Base-by-base conservation (phyloP, 2,888 invertebrate genomes). In the Xanthia icteritia region DNA sequence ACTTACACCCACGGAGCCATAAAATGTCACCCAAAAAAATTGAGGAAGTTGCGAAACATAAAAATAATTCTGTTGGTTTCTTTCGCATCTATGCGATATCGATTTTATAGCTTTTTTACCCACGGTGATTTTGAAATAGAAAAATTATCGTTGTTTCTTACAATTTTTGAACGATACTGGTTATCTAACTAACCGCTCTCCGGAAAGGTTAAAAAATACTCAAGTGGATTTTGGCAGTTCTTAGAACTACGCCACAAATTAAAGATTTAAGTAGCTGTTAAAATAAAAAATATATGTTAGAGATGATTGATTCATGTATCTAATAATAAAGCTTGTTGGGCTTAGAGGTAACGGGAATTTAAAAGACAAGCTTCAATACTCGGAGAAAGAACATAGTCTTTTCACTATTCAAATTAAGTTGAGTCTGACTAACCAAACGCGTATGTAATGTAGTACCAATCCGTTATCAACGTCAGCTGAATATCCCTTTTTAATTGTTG, bases 21-120 rank as follows among this genome's bases (percentile, higher is more conserved):
- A 89, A 86, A 89, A 86, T 78, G 86, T 76, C 81, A 76, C 72
- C 63, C 58, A 76, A 82, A 81, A 75, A 76, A 39, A 31, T 78
- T 36, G 68, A 82, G 81, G 75, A 86, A 83, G 73, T 86, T 83
- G 86, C 89, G 58, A 82, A 87, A 79, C 73, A 74, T 88, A 77
- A 70, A 79, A 68, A 73, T 77, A 82, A 70, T 80, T 80, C 86
- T 73, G 36, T 75, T 74, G 72, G 79, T 81, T 76, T 70, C 73
- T 74, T 82, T 84, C 72, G 73, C 75, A 65, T 82, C 77, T 78
- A 81, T 61, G 68, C 42, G 61, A 36, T 84, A 72, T 69, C 64
- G 64, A 76, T 86, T 87, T 88, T 85, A 88, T 88, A 61, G 80
- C 73, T 77, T 79, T 84, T 88, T 81, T 76, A 83, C 79, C 66